Conservation (phyloP, 2,797 vertebrate species). For the Thamnophis elegans region DNA sequence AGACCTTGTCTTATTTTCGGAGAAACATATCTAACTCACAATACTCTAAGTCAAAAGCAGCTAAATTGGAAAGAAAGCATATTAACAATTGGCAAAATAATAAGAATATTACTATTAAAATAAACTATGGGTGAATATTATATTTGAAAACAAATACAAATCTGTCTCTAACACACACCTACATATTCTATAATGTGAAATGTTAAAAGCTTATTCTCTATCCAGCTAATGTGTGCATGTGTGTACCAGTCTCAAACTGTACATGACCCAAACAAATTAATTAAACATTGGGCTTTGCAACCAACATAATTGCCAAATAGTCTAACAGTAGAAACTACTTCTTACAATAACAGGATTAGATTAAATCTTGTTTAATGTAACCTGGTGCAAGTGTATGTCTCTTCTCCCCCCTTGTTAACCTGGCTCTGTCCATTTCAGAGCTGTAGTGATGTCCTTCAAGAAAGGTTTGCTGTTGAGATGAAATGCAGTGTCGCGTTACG, state of each 20-base stretch:
- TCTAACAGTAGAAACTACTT: background rate
- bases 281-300: background rate
- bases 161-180: background rate
- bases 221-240: background rate
- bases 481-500: constrained; percentile 90
- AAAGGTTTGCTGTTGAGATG: constrained; percentile 95
- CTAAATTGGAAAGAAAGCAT: background rate
- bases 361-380: background rate
- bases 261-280: background rate
- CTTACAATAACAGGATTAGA: background rate
- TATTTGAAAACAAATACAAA: background rate
- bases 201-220: background rate
- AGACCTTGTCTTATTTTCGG: no score
- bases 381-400: background rate
- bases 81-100: background rate
- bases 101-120: background rate
- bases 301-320: background rate
- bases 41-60: background rate
- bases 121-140: background rate
- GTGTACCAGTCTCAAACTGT: background rate
- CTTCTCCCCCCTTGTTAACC: background rate
- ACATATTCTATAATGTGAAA: background rate
- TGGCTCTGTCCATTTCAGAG: constrained; percentile 74
- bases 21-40: background rate
- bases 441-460: constrained; percentile 93